Evolutionary conservation across 2,797 vertebrate genomes (phyloP).

Genomic region (Melanotaenia maccullochi): DNA sequence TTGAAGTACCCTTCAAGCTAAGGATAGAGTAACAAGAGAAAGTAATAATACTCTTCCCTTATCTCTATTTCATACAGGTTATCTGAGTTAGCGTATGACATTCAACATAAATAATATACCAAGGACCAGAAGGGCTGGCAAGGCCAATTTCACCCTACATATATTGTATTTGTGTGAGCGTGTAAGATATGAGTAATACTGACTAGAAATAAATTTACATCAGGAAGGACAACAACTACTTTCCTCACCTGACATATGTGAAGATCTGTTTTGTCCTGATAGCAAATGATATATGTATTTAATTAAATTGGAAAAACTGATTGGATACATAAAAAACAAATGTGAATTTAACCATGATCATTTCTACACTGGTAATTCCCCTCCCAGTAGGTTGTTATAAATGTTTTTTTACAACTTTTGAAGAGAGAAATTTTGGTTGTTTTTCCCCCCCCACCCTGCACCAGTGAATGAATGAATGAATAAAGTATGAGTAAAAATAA

Average conservation of each 20-base stretch:
- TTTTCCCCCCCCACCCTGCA: neutral
- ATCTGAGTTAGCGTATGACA: constrained; percentile 57
- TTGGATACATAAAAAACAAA: constrained; percentile 56
- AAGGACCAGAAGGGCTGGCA: constrained; percentile 26
- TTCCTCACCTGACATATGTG: constrained; percentile 63
- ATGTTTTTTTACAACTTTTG: constrained; percentile 12
- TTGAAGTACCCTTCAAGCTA: constrained; percentile 73
- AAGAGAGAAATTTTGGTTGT: constrained; percentile 10
- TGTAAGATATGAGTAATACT: constrained; percentile 32
- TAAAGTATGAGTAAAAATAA: constrained; percentile 48
- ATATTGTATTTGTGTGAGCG: constrained; percentile 32
- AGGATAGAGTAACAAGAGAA: constrained; percentile 53
- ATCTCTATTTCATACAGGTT: constrained; percentile 68
- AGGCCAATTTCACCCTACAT: constrained; percentile 50
- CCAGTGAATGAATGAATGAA: constrained; percentile 42
- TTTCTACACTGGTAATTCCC: constrained; percentile 45
- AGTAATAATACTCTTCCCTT: constrained; percentile 54
- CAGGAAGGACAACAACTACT: constrained; percentile 33
- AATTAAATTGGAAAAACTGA: constrained; percentile 38
- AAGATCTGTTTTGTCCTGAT: constrained; percentile 54
- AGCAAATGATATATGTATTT: constrained; percentile 37
- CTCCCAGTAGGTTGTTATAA: constrained; percentile 12
- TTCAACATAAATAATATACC: constrained; percentile 55
- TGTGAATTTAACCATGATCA: constrained; percentile 46
- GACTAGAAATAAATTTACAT: constrained; percentile 39